phyloP scores from a whole-genome alignment of 2,113 vertebrate genomes.

The Uropsilus gracilis region DNA sequence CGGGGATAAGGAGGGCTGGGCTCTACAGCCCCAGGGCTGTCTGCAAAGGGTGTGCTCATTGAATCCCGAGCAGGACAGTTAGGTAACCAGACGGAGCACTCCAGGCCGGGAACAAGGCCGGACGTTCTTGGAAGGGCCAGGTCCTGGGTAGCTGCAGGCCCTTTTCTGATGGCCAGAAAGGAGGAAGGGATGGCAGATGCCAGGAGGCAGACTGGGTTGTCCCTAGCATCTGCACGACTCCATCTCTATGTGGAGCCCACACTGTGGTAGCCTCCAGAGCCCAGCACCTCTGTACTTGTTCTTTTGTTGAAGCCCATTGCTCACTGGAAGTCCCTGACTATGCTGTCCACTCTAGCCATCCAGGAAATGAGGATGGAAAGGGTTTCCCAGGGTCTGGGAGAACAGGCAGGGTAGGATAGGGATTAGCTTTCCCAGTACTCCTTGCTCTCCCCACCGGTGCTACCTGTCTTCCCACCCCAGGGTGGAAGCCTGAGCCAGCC shows the following conservation, averaged over 20 bases:
- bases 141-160: background rate
- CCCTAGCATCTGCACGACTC: background rate
- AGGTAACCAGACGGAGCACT: background rate
- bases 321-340: constrained; percentile 7
- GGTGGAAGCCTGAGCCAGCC: background rate
- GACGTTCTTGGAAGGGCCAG: background rate
- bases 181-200: fast-evolving
- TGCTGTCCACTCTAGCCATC: background rate
- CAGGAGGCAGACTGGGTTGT: background rate
- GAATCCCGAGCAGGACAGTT: background rate
- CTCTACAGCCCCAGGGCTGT: background rate
- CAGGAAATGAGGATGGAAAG: background rate
- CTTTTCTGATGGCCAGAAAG: background rate
- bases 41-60: background rate
- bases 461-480: background rate
- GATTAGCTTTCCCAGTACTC: background rate
- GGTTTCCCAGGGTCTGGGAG: background rate
- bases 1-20: background rate
- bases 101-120: background rate
- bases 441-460: background rate
- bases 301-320: background rate
- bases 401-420: background rate
- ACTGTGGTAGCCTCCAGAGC: background rate
- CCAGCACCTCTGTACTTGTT: constrained; percentile 28
- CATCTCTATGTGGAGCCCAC: background rate